These are phyloP conservation scores for Sebastes jordani DNA, from an alignment of 2,797 vertebrate species.

Conservation along the genomic window DNA sequence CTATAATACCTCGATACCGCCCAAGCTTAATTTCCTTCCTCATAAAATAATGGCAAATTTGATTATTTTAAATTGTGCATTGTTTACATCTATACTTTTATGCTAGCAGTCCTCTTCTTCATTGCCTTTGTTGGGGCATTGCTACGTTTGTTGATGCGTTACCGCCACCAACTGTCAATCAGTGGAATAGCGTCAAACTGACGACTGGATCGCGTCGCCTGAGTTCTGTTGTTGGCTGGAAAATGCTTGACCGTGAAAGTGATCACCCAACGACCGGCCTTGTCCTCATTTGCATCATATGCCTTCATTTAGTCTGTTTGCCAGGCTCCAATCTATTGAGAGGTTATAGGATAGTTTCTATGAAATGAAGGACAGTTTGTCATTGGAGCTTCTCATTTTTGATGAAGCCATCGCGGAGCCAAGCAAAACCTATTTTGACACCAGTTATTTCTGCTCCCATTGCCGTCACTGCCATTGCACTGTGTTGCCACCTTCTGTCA, in stretches of 20 bases:
- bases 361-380: background rate
- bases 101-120: no score
- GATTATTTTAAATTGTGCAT: no score
- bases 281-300: background rate
- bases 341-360: background rate
- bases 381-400: background rate
- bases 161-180: background rate
- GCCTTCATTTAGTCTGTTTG: background rate
- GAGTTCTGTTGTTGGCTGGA: no score
- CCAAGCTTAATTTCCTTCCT: no score
- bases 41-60: no score
- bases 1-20: no score
- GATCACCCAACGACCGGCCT: background rate
- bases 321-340: background rate
- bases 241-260: background rate
- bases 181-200: background rate
- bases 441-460: background rate
- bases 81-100: no score
- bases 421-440: conserved; percentile 8
- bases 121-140: no score
- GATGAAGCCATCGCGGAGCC: background rate
- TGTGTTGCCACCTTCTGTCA: conserved; percentile 33
- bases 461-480: background rate
- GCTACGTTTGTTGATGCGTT: background rate
- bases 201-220: background rate